Percentiles rank a stretch among this genome's conserved stretches.
Conservation (phyloP, 1,140 invertebrate genomes). For the Procambarus clarkii region DNA sequence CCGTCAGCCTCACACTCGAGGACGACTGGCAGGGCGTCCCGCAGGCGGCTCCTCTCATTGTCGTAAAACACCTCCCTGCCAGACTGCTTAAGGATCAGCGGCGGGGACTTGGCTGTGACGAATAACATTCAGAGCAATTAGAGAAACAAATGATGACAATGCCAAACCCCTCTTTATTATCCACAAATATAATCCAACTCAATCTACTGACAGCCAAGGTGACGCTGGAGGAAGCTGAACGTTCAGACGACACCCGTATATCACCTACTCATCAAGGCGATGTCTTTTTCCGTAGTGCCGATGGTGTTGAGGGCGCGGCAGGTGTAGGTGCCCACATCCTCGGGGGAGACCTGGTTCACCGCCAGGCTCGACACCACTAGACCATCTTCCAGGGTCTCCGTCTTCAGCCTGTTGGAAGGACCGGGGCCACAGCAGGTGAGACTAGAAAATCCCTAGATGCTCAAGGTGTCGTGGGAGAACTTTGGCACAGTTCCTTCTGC, state of each 20-base stretch:
- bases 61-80: constrained; percentile 58
- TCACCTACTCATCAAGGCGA: constrained; percentile 51
- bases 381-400: neutral
- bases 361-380: constrained; percentile 16
- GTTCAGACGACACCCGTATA: too few relatives aligned
- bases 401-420: neutral
- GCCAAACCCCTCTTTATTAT: neutral
- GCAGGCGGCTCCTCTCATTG: constrained; percentile 13
- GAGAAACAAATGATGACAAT: neutral
- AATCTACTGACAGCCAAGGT: neutral
- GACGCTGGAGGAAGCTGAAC: too few relatives aligned
- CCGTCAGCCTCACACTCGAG: constrained; percentile 66
- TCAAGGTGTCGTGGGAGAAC: too few relatives aligned
- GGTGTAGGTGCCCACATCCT: constrained; percentile 60
- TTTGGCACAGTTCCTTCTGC: too few relatives aligned
- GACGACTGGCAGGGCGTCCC: constrained; percentile 62
- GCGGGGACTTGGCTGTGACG: constrained; percentile 64
- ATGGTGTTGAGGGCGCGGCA: constrained; percentile 53
- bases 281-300: constrained; percentile 24
- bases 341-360: constrained; percentile 9
- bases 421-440: too few relatives aligned
- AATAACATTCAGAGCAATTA: neutral
- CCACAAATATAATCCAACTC: neutral
- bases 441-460: too few relatives aligned
- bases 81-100: constrained; percentile 57